Evolutionary conservation across 1,140 invertebrate species (phyloP).

Genomic region (Meloidogyne chitwoodi): DNA sequence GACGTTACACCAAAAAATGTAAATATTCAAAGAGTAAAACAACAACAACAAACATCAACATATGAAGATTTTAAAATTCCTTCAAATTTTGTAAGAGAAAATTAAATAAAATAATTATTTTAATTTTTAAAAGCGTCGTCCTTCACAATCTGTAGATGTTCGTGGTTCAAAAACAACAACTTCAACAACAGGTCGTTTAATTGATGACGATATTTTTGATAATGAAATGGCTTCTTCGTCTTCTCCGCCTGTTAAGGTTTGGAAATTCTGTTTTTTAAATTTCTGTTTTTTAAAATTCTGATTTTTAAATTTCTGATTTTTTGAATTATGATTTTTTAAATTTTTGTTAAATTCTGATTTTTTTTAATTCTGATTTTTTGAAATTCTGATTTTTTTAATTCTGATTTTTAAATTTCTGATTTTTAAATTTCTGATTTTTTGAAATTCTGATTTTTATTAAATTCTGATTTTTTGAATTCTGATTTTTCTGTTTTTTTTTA

Average conservation of each 20-base stretch:
- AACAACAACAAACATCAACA: background rate
- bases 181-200: background rate
- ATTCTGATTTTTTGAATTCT: too few relatives aligned
- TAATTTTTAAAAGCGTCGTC: background rate
- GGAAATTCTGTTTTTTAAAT: background rate
- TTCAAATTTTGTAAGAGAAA: slow-evolving; percentile 1
- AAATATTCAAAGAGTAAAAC: background rate
- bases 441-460: background rate
- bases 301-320: background rate
- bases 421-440: background rate
- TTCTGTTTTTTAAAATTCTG: too few relatives aligned
- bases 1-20: background rate
- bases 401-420: too few relatives aligned
- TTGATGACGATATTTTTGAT: slow-evolving; percentile 20
- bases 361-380: too few relatives aligned
- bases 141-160: background rate
- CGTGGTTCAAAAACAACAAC: background rate
- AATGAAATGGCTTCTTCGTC: background rate
- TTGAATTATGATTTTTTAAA: background rate
- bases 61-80: slow-evolving; percentile 16
- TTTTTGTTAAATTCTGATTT: background rate
- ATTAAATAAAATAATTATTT: background rate
- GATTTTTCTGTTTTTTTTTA: too few relatives aligned
- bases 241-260: slow-evolving; percentile 2
- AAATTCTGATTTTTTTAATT: background rate